Conservation (phyloP, 2,113 vertebrate species). For the Triplophysa rosa region DNA sequence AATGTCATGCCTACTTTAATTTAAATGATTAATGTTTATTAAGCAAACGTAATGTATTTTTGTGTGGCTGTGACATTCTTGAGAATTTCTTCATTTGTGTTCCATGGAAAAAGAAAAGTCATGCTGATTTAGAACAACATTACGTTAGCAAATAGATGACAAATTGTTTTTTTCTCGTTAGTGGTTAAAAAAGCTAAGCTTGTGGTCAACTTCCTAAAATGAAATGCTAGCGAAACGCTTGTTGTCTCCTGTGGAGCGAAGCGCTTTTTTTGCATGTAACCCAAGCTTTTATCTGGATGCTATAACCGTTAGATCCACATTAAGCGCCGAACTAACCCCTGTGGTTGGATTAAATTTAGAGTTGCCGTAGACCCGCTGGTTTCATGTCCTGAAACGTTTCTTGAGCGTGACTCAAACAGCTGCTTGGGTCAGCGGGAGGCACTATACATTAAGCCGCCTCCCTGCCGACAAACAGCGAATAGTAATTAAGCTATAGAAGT, state of each 20-base stretch:
- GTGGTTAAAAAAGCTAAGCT: neutral
- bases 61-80: too few relatives aligned
- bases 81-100: too few relatives aligned
- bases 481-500: conserved; percentile 59
- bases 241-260: conserved; percentile 23
- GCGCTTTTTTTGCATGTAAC: conserved; percentile 16
- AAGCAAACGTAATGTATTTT: too few relatives aligned
- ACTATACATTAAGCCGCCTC: conserved; percentile 46
- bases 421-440: conserved; percentile 45
- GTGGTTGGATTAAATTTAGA: conserved; percentile 47
- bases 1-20: too few relatives aligned
- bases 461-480: conserved; percentile 47
- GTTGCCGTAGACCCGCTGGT: conserved; percentile 40
- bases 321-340: conserved; percentile 34
- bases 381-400: conserved; percentile 48
- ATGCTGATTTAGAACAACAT: too few relatives aligned
- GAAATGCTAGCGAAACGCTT: neutral
- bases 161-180: neutral
- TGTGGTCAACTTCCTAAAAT: neutral
- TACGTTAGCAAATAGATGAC: too few relatives aligned
- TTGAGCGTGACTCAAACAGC: conserved; percentile 49
- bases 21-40: too few relatives aligned
- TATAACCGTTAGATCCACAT: conserved; percentile 8
- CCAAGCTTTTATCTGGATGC: conserved; percentile 7
- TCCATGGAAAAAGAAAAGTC: too few relatives aligned